A percentile compares a stretch with the other conserved stretches of the same genome.
phyloP scores from a whole-genome alignment of 1,140 invertebrate species.

The Cydia amplana region DNA sequence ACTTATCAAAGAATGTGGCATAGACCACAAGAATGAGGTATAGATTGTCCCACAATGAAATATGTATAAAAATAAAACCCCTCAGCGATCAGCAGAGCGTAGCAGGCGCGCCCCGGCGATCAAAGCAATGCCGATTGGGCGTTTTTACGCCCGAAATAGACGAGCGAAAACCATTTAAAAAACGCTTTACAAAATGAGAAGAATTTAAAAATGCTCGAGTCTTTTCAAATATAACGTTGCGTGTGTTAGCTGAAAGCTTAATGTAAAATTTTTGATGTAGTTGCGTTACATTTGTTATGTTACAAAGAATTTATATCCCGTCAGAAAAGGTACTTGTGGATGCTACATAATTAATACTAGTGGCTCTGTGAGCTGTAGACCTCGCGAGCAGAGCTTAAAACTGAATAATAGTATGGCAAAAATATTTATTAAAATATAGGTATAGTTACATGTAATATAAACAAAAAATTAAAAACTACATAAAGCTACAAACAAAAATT shows the following conservation, averaged over 20 bases:
- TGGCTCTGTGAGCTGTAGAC: too few relatives aligned
- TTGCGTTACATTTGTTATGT: not conserved
- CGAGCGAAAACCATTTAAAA: conserved; percentile 21
- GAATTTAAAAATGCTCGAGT: not conserved
- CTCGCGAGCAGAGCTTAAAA: too few relatives aligned
- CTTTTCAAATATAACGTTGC: not conserved
- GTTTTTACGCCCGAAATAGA: conserved; percentile 26
- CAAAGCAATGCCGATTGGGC: conserved; percentile 20
- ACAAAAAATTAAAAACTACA: too few relatives aligned
- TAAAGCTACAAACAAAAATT: too few relatives aligned
- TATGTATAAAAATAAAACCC: conserved; percentile 26
- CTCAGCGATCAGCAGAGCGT: conserved; percentile 10
- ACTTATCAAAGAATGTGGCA: too few relatives aligned
- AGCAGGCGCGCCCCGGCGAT: conserved; percentile 7
- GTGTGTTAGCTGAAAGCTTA: not conserved
- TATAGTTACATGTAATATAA: too few relatives aligned
- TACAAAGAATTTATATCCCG: not conserved
- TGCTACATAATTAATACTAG: too few relatives aligned
- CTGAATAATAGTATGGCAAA: too few relatives aligned
- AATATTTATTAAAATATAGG: too few relatives aligned
- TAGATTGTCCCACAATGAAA: conserved; percentile 3
- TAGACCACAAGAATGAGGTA: not conserved
- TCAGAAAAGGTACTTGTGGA: not conserved
- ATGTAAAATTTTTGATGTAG: not conserved
- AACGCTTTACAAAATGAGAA: conserved; percentile 12